Percentiles rank a stretch among this genome's conserved stretches.
Evolutionary conservation across 2,888 invertebrate species (phyloP).

Genomic region (Leptopilina syphax): DNA sequence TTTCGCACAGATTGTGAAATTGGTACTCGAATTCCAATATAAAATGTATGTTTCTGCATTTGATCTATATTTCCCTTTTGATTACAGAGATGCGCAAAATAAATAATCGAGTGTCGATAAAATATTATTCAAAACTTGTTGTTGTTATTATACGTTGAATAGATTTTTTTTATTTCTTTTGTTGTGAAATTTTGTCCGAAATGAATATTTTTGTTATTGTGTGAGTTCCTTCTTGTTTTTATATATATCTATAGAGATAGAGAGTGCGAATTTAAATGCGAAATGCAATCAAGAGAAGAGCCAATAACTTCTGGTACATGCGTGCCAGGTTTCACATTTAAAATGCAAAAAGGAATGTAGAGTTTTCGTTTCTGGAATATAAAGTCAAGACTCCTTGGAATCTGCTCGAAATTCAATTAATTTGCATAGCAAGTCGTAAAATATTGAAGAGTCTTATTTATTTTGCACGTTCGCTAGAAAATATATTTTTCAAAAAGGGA

Average conservation of each 20-base stretch:
- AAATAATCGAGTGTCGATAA: constrained; percentile 23
- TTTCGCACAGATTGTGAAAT: constrained; percentile 1
- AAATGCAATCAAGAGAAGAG: constrained; percentile 20
- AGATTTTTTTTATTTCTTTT: background rate
- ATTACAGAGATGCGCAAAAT: constrained; percentile 1
- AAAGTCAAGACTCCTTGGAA: constrained; percentile 2
- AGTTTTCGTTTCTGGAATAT: constrained; percentile 11
- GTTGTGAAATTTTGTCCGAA: background rate
- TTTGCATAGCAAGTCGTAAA: too few species aligned
- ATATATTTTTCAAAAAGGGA: too few species aligned
- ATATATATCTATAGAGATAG: background rate
- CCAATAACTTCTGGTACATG: constrained; percentile 7
- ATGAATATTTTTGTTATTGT: background rate
- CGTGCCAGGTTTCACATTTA: constrained; percentile 11
- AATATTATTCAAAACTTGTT: constrained; percentile 17
- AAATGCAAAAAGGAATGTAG: constrained; percentile 7
- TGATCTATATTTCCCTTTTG: background rate
- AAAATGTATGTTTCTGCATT: constrained; percentile 1
- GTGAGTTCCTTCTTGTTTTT: background rate
- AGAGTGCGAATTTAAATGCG: background rate
- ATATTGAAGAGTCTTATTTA: too few species aligned
- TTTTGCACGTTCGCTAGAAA: too few species aligned
- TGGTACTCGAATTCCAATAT: background rate
- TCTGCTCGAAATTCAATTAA: too few species aligned
- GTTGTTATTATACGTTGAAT: too few species aligned